Evolutionary conservation across 2,888 invertebrate genomes (phyloP).

Genomic region (Phlogophora meticulosa): DNA sequence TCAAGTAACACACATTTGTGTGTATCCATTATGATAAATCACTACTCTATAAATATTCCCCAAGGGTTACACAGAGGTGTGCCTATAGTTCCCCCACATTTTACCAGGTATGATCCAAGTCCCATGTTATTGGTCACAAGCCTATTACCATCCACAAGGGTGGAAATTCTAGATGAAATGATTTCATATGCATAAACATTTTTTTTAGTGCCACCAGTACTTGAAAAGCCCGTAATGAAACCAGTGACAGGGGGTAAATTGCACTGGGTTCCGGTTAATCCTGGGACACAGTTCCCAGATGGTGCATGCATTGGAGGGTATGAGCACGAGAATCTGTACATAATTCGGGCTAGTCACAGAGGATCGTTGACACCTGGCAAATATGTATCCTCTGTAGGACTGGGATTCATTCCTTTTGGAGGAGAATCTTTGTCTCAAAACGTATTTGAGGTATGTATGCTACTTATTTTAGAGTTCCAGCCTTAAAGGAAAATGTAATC

Average conservation of each 20-base stretch:
- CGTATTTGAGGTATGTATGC: constrained; percentile 92
- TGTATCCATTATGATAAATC: no score
- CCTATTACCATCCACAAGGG: no score
- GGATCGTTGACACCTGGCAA: constrained; percentile 96
- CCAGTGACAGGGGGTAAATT: constrained; percentile 83
- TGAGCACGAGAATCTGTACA: constrained; percentile 92
- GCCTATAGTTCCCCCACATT: no score
- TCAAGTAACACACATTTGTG: background rate
- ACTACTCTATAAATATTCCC: no score
- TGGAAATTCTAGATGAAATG: no score
- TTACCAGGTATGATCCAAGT: no score
- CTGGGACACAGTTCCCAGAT: constrained; percentile 92
- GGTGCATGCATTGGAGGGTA: constrained; percentile 93
- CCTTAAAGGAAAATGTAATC: no score
- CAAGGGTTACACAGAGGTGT: no score
- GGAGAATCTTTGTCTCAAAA: constrained; percentile 93
- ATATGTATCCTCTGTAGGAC: constrained; percentile 93
- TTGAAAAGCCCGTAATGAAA: constrained; percentile 64
- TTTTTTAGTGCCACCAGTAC: constrained; percentile 71
- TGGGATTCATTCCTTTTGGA: constrained; percentile 94
- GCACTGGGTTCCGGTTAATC: constrained; percentile 92
- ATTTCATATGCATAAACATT: no score
- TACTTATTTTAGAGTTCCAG: background rate
- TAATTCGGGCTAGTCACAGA: constrained; percentile 93
- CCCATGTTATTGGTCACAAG: no score